Conservation (phyloP, 2,797 vertebrate species). For the Catharus ustulatus region DNA sequence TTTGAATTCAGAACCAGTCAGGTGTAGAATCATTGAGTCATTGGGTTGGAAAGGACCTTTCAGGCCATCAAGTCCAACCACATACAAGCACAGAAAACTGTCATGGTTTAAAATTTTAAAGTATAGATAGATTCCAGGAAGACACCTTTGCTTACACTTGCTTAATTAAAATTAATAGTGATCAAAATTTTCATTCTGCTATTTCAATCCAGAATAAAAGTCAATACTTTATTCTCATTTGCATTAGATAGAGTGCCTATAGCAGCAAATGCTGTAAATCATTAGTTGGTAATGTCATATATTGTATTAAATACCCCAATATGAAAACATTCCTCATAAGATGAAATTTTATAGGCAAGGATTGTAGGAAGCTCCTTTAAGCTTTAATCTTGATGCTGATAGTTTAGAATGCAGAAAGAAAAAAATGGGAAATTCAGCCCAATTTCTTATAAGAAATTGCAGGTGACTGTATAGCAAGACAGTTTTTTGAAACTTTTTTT, state of each 20-base stretch:
- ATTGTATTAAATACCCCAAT: background rate
- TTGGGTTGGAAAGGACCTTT: background rate
- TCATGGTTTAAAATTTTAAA: background rate
- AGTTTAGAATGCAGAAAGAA: background rate
- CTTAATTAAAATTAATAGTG: background rate
- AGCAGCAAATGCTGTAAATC: background rate
- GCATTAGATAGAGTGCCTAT: background rate
- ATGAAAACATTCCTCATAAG: background rate
- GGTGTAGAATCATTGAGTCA: background rate
- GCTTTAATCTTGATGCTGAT: background rate
- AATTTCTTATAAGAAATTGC: background rate
- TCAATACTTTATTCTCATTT: background rate
- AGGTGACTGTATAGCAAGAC: background rate
- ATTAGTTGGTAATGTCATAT: background rate
- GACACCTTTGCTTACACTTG: background rate
- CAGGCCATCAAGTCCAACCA: accelerated
- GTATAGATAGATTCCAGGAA: background rate
- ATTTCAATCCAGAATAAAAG: background rate
- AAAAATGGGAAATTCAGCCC: background rate
- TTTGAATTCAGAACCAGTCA: background rate
- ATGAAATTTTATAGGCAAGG: background rate
- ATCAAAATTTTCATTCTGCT: background rate
- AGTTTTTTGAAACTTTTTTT: background rate
- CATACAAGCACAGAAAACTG: accelerated
- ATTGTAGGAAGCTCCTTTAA: background rate